Conservation (phyloP, 2,888 invertebrate species). For the Eristalinus aeneus region DNA sequence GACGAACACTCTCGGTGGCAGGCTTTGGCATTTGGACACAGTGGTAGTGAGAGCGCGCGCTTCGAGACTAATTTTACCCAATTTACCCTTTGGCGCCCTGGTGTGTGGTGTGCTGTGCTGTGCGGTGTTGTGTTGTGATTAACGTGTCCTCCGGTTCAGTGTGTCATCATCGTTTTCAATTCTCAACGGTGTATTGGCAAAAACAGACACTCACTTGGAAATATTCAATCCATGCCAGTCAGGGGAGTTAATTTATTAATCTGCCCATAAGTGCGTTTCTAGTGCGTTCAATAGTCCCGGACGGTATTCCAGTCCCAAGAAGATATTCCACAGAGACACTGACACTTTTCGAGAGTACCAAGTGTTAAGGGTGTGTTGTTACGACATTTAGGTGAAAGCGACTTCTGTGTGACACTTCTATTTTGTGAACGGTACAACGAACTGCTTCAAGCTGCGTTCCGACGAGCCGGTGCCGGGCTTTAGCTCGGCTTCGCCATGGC, state of each 20-base stretch:
- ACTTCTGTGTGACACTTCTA: constrained; percentile 29
- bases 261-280: constrained; percentile 36
- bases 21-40: constrained; percentile 65
- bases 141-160: constrained; percentile 50
- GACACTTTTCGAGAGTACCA: background rate
- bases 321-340: constrained; percentile 23
- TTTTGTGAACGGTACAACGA: constrained; percentile 64
- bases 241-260: constrained; percentile 23
- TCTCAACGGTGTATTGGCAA: constrained; percentile 77
- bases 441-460: constrained; percentile 83
- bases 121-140: constrained; percentile 17
- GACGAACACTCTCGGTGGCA: constrained; percentile 74
- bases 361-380: constrained; percentile 7
- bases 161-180: constrained; percentile 74
- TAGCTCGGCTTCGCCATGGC: constrained; percentile 91
- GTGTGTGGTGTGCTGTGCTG: constrained; percentile 34
- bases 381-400: constrained; percentile 3
- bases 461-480: constrained; percentile 89
- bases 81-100: constrained; percentile 68
- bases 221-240: constrained; percentile 42
- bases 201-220: constrained; percentile 27
- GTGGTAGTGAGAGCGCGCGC: constrained; percentile 66
- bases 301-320: background rate
- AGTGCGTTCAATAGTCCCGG: constrained; percentile 11
- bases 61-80: constrained; percentile 76